A percentile compares a stretch with the other conserved stretches of the same genome.
phyloP scores from a whole-genome alignment of 1,140 invertebrate species.

The Macrostomum lignano region DNA sequence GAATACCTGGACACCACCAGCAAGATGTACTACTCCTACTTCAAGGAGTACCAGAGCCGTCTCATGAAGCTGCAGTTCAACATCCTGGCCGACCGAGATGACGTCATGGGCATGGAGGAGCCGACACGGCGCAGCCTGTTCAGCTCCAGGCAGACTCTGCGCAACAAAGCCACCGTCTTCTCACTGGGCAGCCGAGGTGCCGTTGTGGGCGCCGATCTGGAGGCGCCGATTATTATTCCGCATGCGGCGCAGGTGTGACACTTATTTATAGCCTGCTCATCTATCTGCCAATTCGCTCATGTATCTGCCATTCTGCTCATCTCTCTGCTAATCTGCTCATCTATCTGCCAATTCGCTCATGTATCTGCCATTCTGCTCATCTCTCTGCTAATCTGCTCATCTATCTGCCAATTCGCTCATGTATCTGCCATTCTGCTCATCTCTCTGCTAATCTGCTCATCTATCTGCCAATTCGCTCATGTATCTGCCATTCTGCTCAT shows the following conservation, averaged over 20 bases:
- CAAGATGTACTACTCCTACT: constrained; percentile 94
- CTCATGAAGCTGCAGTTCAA: constrained; percentile 41
- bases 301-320: too few species aligned
- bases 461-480: too few species aligned
- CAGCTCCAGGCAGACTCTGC: constrained; percentile 26
- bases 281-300: too few species aligned
- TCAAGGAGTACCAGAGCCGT: constrained; percentile 71
- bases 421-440: too few species aligned
- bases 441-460: too few species aligned
- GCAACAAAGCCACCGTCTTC: constrained; percentile 34
- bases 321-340: too few species aligned
- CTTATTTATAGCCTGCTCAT: background rate
- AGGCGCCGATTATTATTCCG: constrained; percentile 78
- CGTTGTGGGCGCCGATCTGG: constrained; percentile 58
- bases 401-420: too few species aligned
- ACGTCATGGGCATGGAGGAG: constrained; percentile 80
- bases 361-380: too few species aligned
- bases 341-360: too few species aligned
- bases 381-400: too few species aligned
- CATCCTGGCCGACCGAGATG: constrained; percentile 42
- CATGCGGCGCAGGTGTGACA: constrained; percentile 47
- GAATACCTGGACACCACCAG: constrained; percentile 91
- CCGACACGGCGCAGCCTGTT: constrained; percentile 15
- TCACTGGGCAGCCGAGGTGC: constrained; percentile 52
- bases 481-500: too few species aligned